Evolutionary conservation across 2,888 invertebrate species (phyloP).

Genomic region (Seira musarum): DNA sequence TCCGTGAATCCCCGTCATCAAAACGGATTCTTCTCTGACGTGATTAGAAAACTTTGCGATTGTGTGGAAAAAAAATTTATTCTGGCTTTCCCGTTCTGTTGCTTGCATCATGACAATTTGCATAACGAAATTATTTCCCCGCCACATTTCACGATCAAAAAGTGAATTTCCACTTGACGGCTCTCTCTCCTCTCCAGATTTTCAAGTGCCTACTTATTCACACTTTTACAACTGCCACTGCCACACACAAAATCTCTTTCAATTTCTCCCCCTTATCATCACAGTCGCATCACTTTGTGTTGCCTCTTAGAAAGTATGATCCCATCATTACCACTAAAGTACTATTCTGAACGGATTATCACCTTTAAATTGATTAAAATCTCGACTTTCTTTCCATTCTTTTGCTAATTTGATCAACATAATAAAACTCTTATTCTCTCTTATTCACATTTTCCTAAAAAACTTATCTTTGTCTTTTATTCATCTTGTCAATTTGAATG

Average conservation of each 20-base stretch:
- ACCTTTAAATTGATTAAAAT: slow-evolving; percentile 59
- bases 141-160: neutral
- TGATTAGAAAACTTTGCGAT: too few relatives aligned
- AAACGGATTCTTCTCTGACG: too few relatives aligned
- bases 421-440: too few relatives aligned
- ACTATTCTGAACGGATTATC: slow-evolving; percentile 49
- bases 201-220: slow-evolving; percentile 40
- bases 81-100: too few relatives aligned
- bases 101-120: too few relatives aligned
- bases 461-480: slow-evolving; percentile 27
- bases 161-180: slow-evolving; percentile 45
- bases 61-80: too few relatives aligned
- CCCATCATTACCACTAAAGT: slow-evolving; percentile 21
- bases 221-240: slow-evolving; percentile 46
- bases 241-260: too few relatives aligned
- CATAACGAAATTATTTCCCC: slow-evolving; percentile 63
- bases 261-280: slow-evolving; percentile 13
- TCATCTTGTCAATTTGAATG: too few relatives aligned
- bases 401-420: too few relatives aligned
- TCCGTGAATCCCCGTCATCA: too few relatives aligned
- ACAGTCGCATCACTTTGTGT: too few relatives aligned
- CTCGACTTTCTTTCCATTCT: slow-evolving; percentile 20
- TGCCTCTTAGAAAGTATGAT: neutral
- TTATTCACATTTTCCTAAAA: slow-evolving; percentile 16
- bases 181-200: neutral